Evolutionary conservation across 2,113 vertebrate genomes (phyloP).

Genomic region (Elachura formosa): DNA sequence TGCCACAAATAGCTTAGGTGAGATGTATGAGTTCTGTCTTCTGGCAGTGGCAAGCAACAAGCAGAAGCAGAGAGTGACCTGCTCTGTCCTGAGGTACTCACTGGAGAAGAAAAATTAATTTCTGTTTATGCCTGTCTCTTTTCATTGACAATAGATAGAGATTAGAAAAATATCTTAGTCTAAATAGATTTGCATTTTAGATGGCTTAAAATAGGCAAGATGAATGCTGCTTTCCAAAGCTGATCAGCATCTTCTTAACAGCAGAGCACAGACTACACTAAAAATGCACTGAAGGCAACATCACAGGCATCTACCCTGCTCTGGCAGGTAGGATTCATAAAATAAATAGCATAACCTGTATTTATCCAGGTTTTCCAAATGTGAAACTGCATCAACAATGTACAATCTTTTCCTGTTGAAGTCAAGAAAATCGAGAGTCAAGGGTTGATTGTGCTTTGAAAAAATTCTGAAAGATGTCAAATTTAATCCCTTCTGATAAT

Average conservation of each 20-base stretch:
- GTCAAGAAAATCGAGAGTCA: background rate
- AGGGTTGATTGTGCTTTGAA: background rate
- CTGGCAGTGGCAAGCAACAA: background rate
- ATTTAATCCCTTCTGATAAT: background rate
- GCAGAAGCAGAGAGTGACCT: background rate
- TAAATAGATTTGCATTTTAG: background rate
- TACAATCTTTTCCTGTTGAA: background rate
- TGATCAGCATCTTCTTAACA: background rate
- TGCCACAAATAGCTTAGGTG: background rate
- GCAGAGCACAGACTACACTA: background rate
- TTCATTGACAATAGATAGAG: background rate
- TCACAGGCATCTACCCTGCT: background rate
- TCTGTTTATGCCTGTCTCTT: background rate
- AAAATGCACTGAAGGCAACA: background rate
- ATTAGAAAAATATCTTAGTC: background rate
- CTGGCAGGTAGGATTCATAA: background rate
- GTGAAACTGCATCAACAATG: background rate
- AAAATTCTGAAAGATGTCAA: background rate
- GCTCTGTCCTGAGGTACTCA: background rate
- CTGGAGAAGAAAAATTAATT: background rate
- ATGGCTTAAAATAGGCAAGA: background rate
- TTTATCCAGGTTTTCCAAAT: background rate
- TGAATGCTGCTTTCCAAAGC: background rate
- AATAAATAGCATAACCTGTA: background rate
- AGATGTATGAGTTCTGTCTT: background rate